Conservation (phyloP, 2,113 vertebrate species). For the Microtus oregoni region DNA sequence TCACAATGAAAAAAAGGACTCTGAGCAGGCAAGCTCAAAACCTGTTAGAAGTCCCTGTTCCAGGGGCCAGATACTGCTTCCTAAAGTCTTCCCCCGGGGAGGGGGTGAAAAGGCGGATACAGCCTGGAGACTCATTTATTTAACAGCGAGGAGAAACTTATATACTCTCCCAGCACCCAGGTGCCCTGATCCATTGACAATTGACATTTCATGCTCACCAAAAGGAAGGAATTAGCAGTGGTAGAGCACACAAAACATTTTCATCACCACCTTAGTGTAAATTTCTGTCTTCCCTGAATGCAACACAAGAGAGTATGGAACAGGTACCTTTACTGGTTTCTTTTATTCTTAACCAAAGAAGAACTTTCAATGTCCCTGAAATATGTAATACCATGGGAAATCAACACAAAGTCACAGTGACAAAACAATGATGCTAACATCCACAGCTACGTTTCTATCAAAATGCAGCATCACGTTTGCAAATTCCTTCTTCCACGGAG, state of each 20-base stretch:
- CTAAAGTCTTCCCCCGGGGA: too few species aligned
- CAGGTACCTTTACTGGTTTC: constrained; percentile 16
- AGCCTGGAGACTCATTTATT: too few species aligned
- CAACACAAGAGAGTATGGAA: background rate
- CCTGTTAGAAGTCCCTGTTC: too few species aligned
- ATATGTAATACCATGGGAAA: constrained; percentile 58
- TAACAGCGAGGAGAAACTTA: too few species aligned
- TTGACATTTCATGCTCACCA: too few species aligned
- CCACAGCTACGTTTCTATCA: constrained; percentile 72
- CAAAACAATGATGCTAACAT: constrained; percentile 68
- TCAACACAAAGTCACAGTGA: constrained; percentile 73
- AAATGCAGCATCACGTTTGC: constrained; percentile 55
- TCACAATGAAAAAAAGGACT: too few species aligned
- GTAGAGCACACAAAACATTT: background rate
- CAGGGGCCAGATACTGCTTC: too few species aligned
- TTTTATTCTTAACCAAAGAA: constrained; percentile 53
- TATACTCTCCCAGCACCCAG: too few species aligned
- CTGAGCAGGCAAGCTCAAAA: too few species aligned
- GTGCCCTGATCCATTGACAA: too few species aligned
- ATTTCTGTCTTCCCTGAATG: background rate
- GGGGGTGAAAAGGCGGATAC: too few species aligned
- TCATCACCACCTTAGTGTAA: background rate
- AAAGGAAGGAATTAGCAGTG: background rate
- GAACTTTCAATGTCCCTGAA: constrained; percentile 44
- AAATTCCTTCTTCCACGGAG: constrained; percentile 37